These are phyloP conservation scores for Pseudotriccus pelzelni DNA, from an alignment of 2,797 vertebrate genomes.

Conservation along the genomic window DNA sequence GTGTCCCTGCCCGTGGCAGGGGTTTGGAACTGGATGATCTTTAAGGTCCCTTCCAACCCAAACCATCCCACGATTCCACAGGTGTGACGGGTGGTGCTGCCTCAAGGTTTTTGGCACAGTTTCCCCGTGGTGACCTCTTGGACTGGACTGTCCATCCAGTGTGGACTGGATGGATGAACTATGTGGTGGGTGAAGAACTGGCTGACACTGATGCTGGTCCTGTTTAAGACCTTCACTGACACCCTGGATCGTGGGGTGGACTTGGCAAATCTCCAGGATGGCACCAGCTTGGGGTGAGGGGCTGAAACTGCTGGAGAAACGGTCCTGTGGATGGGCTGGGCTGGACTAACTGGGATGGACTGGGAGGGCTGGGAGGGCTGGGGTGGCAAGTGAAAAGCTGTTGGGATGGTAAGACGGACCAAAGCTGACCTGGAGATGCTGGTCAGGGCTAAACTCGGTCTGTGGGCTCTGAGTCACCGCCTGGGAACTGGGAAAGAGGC, in stretches of 20 bases:
- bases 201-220: background rate
- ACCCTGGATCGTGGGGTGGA: too few species aligned
- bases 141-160: background rate
- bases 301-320: background rate
- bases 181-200: rapidly evolving
- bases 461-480: background rate
- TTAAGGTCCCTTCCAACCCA: background rate
- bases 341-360: background rate
- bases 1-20: background rate
- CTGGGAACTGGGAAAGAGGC: background rate
- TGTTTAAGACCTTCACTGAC: background rate
- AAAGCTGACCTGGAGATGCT: rapidly evolving
- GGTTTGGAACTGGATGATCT: background rate
- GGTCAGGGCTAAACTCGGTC: background rate
- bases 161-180: background rate
- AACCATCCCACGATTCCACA: background rate
- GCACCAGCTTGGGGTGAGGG: rapidly evolving
- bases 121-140: rapidly evolving
- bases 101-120: background rate
- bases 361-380: background rate
- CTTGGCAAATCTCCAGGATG: background rate
- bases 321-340: background rate
- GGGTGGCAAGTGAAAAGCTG: background rate
- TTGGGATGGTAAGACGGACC: background rate
- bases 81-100: rapidly evolving